Conservation (phyloP, 2,797 vertebrate genomes). For the Orestias chungarensis region DNA sequence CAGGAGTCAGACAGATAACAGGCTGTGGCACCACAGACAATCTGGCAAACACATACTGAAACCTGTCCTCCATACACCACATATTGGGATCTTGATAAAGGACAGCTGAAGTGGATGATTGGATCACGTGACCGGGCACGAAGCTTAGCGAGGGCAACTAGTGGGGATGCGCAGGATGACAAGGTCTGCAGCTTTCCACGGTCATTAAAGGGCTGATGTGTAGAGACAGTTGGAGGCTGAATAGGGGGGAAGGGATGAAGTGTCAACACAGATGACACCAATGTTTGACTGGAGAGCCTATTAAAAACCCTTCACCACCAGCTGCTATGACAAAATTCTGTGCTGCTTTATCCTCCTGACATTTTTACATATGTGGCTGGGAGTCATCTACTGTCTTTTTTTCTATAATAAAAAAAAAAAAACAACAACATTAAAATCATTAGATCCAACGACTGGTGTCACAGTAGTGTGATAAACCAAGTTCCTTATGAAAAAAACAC, state of each 20-base stretch:
- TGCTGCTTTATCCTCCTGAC: not conserved
- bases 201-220: not conserved
- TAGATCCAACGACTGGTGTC: not conserved
- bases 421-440: not conserved
- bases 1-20: constrained; percentile 42
- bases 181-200: not conserved
- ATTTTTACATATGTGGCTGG: not conserved
- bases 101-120: constrained; percentile 13
- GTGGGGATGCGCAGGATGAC: constrained; percentile 13
- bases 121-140: constrained; percentile 13
- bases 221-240: not conserved
- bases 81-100: constrained; percentile 23
- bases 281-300: not conserved
- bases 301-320: not conserved
- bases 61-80: constrained; percentile 23
- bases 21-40: constrained; percentile 24
- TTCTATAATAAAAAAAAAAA: not conserved
- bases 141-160: constrained; percentile 10
- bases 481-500: constrained; percentile 5
- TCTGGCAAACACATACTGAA: constrained; percentile 36
- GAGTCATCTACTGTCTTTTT: not conserved
- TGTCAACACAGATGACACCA: not conserved
- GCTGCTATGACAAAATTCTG: not conserved
- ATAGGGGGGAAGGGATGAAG: not conserved
- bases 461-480: not conserved